phyloP scores from a whole-genome alignment of 1,140 invertebrate genomes.

The Rhopalosiphum padi region DNA sequence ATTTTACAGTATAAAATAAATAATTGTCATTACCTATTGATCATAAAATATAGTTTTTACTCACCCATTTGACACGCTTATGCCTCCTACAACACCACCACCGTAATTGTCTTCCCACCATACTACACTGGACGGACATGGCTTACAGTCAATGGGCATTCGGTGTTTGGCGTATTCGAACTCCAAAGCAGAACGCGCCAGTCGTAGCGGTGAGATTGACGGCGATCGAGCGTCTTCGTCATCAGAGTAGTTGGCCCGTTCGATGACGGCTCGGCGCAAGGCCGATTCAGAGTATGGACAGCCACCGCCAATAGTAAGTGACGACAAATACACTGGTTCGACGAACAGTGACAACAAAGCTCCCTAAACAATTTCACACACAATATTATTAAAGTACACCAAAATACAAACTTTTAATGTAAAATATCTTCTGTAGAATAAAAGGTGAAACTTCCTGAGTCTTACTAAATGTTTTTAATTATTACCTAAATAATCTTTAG shows the following conservation, averaged over 20 bases:
- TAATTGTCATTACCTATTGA: not conserved
- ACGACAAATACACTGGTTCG: constrained; percentile 34
- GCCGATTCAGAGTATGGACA: constrained; percentile 39
- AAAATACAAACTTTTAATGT: not conserved
- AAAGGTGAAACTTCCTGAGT: not conserved
- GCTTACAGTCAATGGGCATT: not conserved
- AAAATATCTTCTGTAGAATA: too few relatives aligned
- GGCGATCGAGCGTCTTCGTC: not conserved
- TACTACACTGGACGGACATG: constrained; percentile 37
- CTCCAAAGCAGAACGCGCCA: not conserved
- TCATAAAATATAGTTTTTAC: not conserved
- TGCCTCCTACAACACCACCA: not conserved
- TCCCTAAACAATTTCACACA: constrained; percentile 66
- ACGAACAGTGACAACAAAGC: constrained; percentile 24
- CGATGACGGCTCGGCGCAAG: not conserved
- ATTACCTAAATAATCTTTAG: too few relatives aligned
- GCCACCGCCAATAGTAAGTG: not conserved
- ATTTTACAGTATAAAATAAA: not conserved
- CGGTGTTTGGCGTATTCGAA: constrained; percentile 36
- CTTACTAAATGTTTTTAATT: too few relatives aligned
- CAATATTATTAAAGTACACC: constrained; percentile 46
- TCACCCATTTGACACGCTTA: not conserved
- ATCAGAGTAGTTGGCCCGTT: not conserved
- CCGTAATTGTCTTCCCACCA: not conserved
- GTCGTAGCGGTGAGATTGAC: not conserved